These are phyloP conservation scores for Sciaenops ocellatus DNA, from an alignment of 2,797 vertebrate genomes.

Conservation along the genomic window DNA sequence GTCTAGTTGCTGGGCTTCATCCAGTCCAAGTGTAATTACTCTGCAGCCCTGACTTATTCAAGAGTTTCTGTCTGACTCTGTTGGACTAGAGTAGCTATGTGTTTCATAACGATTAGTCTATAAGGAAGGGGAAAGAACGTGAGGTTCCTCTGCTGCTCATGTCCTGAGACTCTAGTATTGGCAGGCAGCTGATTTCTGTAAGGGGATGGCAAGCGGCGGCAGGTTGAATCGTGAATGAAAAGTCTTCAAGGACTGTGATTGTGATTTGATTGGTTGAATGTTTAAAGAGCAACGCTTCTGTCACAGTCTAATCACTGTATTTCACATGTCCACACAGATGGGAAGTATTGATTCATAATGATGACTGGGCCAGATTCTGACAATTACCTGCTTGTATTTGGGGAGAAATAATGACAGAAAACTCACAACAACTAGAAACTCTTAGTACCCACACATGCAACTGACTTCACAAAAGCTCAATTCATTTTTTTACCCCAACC, in stretches of 20 bases:
- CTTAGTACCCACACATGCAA: constrained; percentile 1
- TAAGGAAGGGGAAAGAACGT: constrained; percentile 22
- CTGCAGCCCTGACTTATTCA: constrained; percentile 73
- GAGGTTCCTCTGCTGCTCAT: constrained; percentile 24
- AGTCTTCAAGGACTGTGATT: constrained; percentile 11
- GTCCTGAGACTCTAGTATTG: constrained; percentile 19
- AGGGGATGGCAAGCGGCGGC: constrained; percentile 12
- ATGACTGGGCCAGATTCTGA: constrained; percentile 33
- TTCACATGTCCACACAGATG: constrained; percentile 5
- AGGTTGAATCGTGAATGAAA: constrained; percentile 16
- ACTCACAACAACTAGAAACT: constrained; percentile 18
- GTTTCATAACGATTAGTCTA: constrained; percentile 53
- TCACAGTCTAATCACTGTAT: constrained; percentile 19
- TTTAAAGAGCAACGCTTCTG: constrained; percentile 17
- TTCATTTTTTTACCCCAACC: constrained; percentile 22
- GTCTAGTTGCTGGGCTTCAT: constrained; percentile 57
- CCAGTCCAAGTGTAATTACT: constrained; percentile 72
- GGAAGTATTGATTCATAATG: constrained; percentile 37
- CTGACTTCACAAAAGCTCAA: constrained; percentile 20
- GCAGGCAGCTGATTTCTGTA: constrained; percentile 19
- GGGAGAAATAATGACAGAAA: constrained; percentile 16
- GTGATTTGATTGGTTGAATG: constrained; percentile 40
- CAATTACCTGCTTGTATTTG: constrained; percentile 35
- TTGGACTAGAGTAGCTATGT: constrained; percentile 53
- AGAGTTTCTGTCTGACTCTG: constrained; percentile 60